Evolutionary conservation across 2,113 vertebrate species (phyloP).

Genomic region (Alethe diademata): DNA sequence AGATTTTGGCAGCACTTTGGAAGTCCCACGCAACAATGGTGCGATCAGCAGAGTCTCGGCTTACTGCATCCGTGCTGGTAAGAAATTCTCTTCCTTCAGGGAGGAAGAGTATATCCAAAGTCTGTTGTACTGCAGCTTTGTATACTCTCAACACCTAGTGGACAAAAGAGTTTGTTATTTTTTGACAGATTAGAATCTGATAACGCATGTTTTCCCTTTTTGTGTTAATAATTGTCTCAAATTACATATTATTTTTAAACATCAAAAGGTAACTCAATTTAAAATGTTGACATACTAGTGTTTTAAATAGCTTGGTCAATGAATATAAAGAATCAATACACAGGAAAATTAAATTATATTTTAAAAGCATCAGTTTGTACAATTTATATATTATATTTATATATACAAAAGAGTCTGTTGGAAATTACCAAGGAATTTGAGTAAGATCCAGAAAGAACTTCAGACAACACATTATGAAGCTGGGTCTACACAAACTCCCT

Average conservation of each 20-base stretch:
- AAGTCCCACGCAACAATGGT: conserved; percentile 96
- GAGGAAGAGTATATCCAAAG: conserved; percentile 91
- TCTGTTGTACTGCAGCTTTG: conserved; percentile 92
- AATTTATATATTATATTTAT: neutral
- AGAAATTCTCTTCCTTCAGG: conserved; percentile 85
- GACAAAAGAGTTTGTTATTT: neutral
- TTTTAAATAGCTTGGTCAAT: neutral
- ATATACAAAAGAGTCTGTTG: neutral
- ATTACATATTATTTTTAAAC: neutral
- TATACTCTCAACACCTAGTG: conserved; percentile 85
- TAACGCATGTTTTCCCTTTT: neutral
- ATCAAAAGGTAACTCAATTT: neutral
- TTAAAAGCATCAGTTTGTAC: neutral
- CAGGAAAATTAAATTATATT: neutral
- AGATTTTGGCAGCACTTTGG: conserved; percentile 88
- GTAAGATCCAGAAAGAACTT: neutral
- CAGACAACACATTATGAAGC: neutral
- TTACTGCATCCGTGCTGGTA: conserved; percentile 91
- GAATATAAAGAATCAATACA: neutral
- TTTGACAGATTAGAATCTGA: neutral
- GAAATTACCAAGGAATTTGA: neutral
- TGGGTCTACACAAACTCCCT: neutral
- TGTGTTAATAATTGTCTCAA: neutral
- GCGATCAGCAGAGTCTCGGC: conserved; percentile 93
- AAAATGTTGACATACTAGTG: neutral